Conservation (phyloP, 2,113 vertebrate species). For the Neogobius melanostomus region DNA sequence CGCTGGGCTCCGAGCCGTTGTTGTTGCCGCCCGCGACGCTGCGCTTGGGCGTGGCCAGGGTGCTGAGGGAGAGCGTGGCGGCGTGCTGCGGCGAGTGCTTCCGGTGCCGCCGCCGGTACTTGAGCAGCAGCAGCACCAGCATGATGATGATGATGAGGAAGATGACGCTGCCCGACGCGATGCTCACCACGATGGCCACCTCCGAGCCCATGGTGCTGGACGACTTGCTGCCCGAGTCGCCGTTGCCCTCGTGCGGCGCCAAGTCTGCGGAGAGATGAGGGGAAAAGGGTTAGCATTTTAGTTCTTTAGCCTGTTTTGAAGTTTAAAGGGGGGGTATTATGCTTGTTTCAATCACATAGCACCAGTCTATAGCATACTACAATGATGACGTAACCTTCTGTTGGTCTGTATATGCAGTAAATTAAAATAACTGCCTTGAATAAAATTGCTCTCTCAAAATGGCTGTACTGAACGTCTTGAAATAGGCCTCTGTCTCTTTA, state of each 20-base stretch:
- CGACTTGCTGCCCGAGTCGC: slow-evolving; percentile 81
- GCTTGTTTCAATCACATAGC: no score
- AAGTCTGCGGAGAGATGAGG: slow-evolving; percentile 35
- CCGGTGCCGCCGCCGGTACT: slow-evolving; percentile 93
- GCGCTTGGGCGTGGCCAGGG: slow-evolving; percentile 95
- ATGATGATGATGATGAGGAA: slow-evolving; percentile 98
- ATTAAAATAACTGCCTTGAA: no score
- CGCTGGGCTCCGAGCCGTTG: slow-evolving; percentile 98
- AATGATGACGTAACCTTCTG: no score
- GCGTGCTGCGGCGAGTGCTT: slow-evolving; percentile 97
- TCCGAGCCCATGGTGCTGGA: slow-evolving; percentile 89
- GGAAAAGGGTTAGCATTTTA: neutral
- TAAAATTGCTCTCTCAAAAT: no score
- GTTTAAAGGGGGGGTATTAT: no score
- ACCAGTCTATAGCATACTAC: no score
- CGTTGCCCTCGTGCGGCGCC: slow-evolving; percentile 66
- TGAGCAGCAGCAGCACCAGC: slow-evolving; percentile 94
- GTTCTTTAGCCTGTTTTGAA: neutral
- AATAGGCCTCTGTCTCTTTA: no score
- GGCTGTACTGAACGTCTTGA: no score
- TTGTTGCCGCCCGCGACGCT: slow-evolving; percentile 88
- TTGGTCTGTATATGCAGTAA: no score
- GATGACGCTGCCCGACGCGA: slow-evolving; percentile 96
- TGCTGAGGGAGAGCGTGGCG: slow-evolving; percentile 92
- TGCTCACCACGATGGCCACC: slow-evolving; percentile 96